Base-by-base conservation (phyloP, 2,888 invertebrate genomes). In the Helleia helle region DNA sequence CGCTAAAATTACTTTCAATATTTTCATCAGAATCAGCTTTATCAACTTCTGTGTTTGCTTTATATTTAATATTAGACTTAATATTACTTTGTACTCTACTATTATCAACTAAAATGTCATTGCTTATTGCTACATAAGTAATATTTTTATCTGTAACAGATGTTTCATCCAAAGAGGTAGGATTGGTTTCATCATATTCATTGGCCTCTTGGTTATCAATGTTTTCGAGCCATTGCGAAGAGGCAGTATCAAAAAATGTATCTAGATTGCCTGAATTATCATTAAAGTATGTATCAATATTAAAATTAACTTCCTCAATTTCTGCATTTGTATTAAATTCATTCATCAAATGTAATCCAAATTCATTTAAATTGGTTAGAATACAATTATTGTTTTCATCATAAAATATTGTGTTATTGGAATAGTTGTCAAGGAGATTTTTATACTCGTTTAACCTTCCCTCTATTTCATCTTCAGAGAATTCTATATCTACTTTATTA, bases 291-390 rank as follows among this genome's bases (percentile, higher is more conserved):
- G 39, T 12, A 8, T 31, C 24, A 3, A 25, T 22, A 15, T 7
- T 27, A 17, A 18, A 18, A 8, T n/a, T 8, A 15, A 24, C 4
- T 25, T 14, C 7, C 8, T 7, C 8, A 6, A 6, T 13, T 17
- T 36, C 12, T 28, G n/a, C 11, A 13, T 30, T 30, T 15, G 30
- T 9, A 30, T 14, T 13, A 14, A 25, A 30, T n/a, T n/a, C n/a
- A n/a, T n/a, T n/a, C n/a, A n/a, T n/a, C 15, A 15, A 14, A 24
- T n/a, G n/a, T 4, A 34, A 11, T 7, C 22, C 34, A 22, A 18
- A 22, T n/a, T 34, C 34, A 34, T 34, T 34, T 34, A 34, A 22
- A 22, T 34, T 22, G 12, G 34, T 34, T 1, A 34, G 8, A 18
- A 22, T 22, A 12, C 34, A 22, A 7, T 34, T 34, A 18, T 34